These are phyloP conservation scores for Shinisaurus crocodilurus DNA, from an alignment of 2,113 vertebrate genomes.

Conservation along the genomic window DNA sequence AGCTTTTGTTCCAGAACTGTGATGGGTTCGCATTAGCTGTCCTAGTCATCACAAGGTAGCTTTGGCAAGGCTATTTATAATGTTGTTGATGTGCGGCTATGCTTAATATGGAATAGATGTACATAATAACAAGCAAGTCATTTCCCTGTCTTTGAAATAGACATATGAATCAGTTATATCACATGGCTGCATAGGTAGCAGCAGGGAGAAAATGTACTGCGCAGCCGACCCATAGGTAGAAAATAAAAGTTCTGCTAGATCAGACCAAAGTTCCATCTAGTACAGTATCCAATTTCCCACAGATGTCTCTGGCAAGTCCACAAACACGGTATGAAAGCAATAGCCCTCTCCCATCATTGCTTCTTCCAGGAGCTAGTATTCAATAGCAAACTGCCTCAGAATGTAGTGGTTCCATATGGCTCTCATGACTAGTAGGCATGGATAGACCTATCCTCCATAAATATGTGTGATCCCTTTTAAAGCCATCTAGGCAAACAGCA, in stretches of 20 bases:
- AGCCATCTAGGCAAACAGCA: neutral
- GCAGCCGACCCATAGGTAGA: neutral
- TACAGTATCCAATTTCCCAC: neutral
- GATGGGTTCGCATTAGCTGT: neutral
- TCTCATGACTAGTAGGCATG: neutral
- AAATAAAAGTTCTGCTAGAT: neutral
- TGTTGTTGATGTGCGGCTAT: neutral
- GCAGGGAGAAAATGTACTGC: neutral
- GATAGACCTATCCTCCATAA: neutral
- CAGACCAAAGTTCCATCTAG: neutral
- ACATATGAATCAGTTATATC: neutral
- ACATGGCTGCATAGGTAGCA: neutral
- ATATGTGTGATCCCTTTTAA: neutral
- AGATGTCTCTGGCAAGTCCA: neutral
- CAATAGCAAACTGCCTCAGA: neutral
- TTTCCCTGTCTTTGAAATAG: neutral
- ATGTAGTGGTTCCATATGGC: neutral
- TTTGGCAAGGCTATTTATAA: neutral
- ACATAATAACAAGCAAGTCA: neutral
- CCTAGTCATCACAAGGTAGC: neutral
- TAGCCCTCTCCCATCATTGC: neutral
- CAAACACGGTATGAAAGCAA: neutral
- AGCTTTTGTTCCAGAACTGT: neutral
- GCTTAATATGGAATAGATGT: neutral
- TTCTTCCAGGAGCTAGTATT: neutral